These are phyloP conservation scores for Macaca nemestrina DNA, from an alignment of 2,113 vertebrate genomes.

Conservation along the genomic window DNA sequence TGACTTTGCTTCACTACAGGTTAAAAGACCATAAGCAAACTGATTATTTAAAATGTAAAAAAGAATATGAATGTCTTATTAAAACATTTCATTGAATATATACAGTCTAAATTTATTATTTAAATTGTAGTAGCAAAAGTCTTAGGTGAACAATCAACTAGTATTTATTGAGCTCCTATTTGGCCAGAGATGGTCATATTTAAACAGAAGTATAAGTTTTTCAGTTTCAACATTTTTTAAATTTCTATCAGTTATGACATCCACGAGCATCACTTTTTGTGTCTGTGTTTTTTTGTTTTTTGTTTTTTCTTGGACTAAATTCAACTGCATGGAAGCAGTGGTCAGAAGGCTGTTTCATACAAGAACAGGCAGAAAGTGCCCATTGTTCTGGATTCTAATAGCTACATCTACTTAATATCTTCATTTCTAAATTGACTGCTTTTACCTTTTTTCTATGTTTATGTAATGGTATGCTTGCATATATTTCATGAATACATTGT, in stretches of 20 bases:
- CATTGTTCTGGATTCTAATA: background rate
- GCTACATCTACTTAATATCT: constrained; percentile 47
- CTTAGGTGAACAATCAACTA: background rate
- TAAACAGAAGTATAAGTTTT: constrained; percentile 40
- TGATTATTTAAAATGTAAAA: constrained; percentile 66
- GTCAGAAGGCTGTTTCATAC: constrained; percentile 45
- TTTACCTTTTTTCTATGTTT: constrained; percentile 75
- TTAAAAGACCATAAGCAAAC: background rate
- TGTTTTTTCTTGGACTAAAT: constrained; percentile 63
- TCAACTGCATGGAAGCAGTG: constrained; percentile 62
- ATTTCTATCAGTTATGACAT: background rate
- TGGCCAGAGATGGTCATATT: constrained; percentile 58
- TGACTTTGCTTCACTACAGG: background rate
- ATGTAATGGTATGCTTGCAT: constrained; percentile 76
- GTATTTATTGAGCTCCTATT: constrained; percentile 53
- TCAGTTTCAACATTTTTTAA: background rate
- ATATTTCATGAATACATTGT: constrained; percentile 78
- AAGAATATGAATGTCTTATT: constrained; percentile 42
- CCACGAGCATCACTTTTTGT: background rate
- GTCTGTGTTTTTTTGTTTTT: background rate
- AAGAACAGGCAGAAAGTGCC: background rate
- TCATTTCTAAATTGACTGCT: constrained; percentile 64
- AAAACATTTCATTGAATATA: constrained; percentile 65
- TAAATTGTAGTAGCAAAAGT: constrained; percentile 37
- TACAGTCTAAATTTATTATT: constrained; percentile 70